Evolutionary conservation across 2,797 vertebrate species (phyloP).

Genomic region (Rachycentron canadum): DNA sequence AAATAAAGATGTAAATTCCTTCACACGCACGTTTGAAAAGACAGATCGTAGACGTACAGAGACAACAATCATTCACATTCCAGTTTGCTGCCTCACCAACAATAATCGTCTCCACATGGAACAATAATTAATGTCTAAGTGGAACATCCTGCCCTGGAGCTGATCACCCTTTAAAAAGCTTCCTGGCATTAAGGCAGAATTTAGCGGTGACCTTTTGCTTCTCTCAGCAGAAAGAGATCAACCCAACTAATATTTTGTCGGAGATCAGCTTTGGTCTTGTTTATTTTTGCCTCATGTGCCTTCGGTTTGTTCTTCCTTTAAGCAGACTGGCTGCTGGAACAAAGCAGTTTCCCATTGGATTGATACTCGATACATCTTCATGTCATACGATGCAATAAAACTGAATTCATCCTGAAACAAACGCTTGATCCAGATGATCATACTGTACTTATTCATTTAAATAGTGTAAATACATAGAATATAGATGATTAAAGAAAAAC

Average conservation of each 20-base stretch:
- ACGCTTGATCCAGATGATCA: no score
- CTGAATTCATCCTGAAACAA: no score
- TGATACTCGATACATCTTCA: background rate
- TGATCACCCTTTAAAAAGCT: constrained; percentile 5
- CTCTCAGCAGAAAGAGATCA: background rate
- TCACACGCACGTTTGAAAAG: background rate
- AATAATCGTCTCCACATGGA: constrained; percentile 27
- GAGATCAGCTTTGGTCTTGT: rapidly evolving
- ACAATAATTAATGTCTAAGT: background rate
- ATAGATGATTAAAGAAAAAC: no score
- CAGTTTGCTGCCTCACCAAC: constrained; percentile 6
- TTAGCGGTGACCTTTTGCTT: constrained; percentile 4
- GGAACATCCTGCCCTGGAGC: constrained; percentile 6
- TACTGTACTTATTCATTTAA: no score
- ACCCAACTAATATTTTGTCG: background rate
- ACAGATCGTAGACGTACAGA: background rate
- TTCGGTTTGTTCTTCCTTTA: background rate
- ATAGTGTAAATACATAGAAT: no score
- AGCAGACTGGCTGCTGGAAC: background rate
- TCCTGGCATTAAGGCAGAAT: background rate
- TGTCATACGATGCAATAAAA: background rate
- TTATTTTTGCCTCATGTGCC: background rate
- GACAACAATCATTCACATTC: background rate
- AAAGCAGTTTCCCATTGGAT: background rate
- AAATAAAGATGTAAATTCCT: background rate